Evolutionary conservation across 1,140 invertebrate genomes (phyloP).

Genomic region (Monomorium pharaonis): DNA sequence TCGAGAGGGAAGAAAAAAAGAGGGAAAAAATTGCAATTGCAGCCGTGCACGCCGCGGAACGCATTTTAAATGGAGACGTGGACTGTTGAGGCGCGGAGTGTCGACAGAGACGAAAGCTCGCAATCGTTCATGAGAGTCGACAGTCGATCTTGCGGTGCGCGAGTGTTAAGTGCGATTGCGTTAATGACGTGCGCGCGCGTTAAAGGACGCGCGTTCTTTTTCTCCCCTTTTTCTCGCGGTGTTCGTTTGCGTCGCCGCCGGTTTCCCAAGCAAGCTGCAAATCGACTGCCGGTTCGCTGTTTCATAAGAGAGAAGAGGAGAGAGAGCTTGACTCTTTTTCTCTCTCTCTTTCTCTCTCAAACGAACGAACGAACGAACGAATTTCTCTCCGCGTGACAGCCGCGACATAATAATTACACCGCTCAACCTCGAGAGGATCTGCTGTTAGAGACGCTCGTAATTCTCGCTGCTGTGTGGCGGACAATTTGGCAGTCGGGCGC

Average conservation of each 20-base stretch:
- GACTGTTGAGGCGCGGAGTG: background rate
- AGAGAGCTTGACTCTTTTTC: too few relatives aligned
- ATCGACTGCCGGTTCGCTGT: background rate
- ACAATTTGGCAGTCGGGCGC: slow-evolving; percentile 15
- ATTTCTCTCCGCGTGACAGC: slow-evolving; percentile 37
- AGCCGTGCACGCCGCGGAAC: background rate
- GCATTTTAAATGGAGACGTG: background rate
- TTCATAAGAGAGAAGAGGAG: background rate
- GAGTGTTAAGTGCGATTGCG: slow-evolving; percentile 16
- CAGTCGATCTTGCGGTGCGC: slow-evolving; percentile 15
- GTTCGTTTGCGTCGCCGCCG: background rate
- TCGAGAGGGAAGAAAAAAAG: background rate
- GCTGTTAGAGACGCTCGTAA: slow-evolving; percentile 27
- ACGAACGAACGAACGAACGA: too few relatives aligned
- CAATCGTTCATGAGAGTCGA: slow-evolving; percentile 8
- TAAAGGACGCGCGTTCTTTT: slow-evolving; percentile 3
- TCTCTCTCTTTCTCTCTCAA: too few relatives aligned
- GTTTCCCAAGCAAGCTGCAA: background rate
- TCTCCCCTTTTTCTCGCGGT: background rate
- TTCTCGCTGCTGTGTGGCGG: slow-evolving; percentile 7
- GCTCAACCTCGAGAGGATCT: slow-evolving; percentile 27
- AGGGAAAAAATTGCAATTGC: background rate
- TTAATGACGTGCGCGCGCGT: slow-evolving; percentile 19
- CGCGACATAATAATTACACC: slow-evolving; percentile 49
- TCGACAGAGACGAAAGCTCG: slow-evolving; percentile 12